Conservation (phyloP, 2,113 vertebrate species). For the Gobio gobio region DNA sequence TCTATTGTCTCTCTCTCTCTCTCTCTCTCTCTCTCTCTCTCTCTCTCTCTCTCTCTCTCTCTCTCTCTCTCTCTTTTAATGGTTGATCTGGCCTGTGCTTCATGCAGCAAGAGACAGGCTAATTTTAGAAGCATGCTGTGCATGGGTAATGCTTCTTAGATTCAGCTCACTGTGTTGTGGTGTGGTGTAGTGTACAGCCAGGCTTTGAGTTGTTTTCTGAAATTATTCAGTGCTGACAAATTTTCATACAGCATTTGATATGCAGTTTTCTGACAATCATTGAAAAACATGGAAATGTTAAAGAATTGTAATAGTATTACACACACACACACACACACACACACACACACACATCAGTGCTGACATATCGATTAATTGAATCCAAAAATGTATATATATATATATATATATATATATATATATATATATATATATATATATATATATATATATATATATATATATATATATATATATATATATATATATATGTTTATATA, state of each 20-base stretch:
- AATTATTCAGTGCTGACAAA: not conserved
- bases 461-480: too few species aligned
- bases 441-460: too few species aligned
- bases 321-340: too few species aligned
- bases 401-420: too few species aligned
- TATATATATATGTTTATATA: too few species aligned
- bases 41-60: not conserved
- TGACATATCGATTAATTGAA: too few species aligned
- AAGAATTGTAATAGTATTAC: not conserved
- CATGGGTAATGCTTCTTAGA: conserved; percentile 4
- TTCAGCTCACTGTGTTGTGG: not conserved
- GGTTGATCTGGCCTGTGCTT: not conserved
- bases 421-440: too few species aligned
- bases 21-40: not conserved
- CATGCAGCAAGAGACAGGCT: not conserved
- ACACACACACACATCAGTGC: too few species aligned
- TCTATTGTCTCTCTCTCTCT: not conserved
- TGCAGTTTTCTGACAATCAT: not conserved
- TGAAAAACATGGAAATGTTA: not conserved
- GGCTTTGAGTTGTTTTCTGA: too few species aligned
- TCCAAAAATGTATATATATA: too few species aligned
- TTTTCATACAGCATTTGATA: not conserved
- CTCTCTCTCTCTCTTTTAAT: not conserved
- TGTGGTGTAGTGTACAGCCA: not conserved
- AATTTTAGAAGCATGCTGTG: conserved; percentile 1